Conservation (phyloP, 2,113 vertebrate species). For the Xenopus borealis region DNA sequence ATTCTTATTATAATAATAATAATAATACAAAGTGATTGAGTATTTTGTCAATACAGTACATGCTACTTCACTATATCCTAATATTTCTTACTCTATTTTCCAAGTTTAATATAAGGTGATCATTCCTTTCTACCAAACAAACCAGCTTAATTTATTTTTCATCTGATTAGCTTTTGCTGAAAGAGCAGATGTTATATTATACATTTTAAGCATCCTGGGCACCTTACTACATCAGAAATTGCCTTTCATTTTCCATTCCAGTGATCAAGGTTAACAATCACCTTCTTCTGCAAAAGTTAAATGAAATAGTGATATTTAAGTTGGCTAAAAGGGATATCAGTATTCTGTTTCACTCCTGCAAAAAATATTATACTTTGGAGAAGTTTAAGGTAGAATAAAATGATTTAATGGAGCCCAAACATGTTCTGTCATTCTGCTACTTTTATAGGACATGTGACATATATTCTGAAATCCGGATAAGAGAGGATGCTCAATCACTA, state of each 20-base stretch:
- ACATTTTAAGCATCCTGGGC: slow-evolving; percentile 7
- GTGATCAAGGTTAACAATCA: slow-evolving; percentile 17
- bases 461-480: slow-evolving; percentile 18
- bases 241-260: slow-evolving; percentile 30
- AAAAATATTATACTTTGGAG: slow-evolving; percentile 7
- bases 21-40: too few species aligned
- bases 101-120: background rate
- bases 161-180: slow-evolving; percentile 23
- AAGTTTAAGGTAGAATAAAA: slow-evolving; percentile 10
- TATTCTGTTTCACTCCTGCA: slow-evolving; percentile 13
- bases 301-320: slow-evolving; percentile 14
- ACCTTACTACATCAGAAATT: slow-evolving; percentile 17
- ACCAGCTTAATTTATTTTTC: background rate
- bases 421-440: slow-evolving; percentile 38
- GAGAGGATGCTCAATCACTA: slow-evolving; percentile 25
- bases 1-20: too few species aligned
- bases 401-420: slow-evolving; percentile 38
- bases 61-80: too few species aligned
- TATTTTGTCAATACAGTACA: too few species aligned
- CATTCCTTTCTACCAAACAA: background rate
- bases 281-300: slow-evolving; percentile 20
- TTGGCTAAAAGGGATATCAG: slow-evolving; percentile 18
- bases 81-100: too few species aligned
- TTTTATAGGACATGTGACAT: slow-evolving; percentile 37
- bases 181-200: background rate